phyloP scores from a whole-genome alignment of 2,113 vertebrate species.

The Azemiops feae region DNA sequence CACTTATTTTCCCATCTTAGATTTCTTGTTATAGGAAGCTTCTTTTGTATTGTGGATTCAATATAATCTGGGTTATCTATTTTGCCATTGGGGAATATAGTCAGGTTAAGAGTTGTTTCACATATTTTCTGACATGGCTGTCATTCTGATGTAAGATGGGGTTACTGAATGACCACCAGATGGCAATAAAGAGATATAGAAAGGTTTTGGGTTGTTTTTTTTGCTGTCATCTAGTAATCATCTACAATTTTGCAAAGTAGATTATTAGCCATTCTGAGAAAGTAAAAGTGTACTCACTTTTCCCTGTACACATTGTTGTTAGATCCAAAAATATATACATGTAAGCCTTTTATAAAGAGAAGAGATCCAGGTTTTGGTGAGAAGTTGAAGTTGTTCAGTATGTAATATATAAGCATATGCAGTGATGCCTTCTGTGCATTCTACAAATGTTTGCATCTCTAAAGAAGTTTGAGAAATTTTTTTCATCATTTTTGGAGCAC shows the following conservation, averaged over 20 bases:
- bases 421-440: neutral
- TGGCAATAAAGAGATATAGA: neutral
- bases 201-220: no score
- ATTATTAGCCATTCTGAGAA: neutral
- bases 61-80: neutral
- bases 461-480: no score
- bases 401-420: neutral
- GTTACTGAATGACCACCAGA: neutral
- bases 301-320: neutral
- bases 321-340: neutral
- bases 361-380: no score
- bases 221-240: neutral
- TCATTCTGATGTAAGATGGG: neutral
- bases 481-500: no score
- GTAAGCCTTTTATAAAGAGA: neutral
- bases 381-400: neutral
- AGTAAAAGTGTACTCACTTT: neutral
- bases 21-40: neutral
- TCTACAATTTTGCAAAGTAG: neutral
- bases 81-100: neutral
- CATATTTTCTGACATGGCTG: neutral
- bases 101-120: neutral
- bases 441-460: no score
- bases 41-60: neutral
- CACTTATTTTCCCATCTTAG: neutral